These are phyloP conservation scores for Chaenocephalus aceratus DNA, from an alignment of 2,113 vertebrate species.

Conservation along the genomic window DNA sequence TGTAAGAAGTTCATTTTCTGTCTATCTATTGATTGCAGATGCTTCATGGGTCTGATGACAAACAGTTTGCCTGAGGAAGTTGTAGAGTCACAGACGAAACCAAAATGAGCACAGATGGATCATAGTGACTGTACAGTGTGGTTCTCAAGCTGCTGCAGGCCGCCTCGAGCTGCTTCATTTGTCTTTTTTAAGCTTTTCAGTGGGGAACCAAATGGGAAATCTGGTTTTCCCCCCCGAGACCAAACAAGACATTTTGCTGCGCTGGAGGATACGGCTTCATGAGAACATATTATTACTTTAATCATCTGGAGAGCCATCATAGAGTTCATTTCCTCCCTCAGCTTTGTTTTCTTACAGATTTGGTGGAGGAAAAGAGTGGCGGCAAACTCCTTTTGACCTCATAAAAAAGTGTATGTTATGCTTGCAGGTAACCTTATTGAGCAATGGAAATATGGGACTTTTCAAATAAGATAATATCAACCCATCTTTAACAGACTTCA, in stretches of 20 bases:
- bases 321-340: conserved; percentile 26
- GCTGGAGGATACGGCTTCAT: conserved; percentile 44
- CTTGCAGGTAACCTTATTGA: not conserved
- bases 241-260: conserved; percentile 50
- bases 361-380: not conserved
- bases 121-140: conserved; percentile 23
- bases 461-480: not conserved
- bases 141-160: conserved; percentile 15
- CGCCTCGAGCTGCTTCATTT: conserved; percentile 41
- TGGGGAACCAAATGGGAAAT: conserved; percentile 68
- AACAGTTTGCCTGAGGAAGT: conserved; percentile 36
- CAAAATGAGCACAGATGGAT: conserved; percentile 47
- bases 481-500: not conserved
- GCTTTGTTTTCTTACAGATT: conserved; percentile 24
- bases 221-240: conserved; percentile 54
- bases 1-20: not conserved
- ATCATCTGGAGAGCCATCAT: conserved; percentile 58
- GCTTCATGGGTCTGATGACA: conserved; percentile 33
- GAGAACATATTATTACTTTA: conserved; percentile 63
- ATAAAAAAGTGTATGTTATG: not conserved
- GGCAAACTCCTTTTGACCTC: not conserved
- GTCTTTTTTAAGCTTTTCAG: conserved; percentile 58
- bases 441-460: no score
- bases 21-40: conserved; percentile 25
- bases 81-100: conserved; percentile 34